Evolutionary conservation across 2,888 invertebrate genomes (phyloP).

Genomic region (Entomobrya multifasciata): DNA sequence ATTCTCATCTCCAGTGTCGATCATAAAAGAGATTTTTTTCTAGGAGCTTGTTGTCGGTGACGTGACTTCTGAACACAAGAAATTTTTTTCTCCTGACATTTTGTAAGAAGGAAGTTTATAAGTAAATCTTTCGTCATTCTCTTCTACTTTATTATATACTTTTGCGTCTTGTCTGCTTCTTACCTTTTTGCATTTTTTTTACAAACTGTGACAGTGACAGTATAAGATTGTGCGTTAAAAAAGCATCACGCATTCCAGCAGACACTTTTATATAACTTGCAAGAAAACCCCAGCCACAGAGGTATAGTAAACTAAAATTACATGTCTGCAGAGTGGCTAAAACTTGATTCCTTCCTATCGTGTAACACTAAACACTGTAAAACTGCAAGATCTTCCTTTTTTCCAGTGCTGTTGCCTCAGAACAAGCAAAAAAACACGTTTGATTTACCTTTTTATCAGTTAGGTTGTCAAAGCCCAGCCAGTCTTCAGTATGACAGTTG

Average conservation of each 20-base stretch:
- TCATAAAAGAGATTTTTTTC: slow-evolving; percentile 30
- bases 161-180: not conserved
- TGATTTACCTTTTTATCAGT: slow-evolving; percentile 36
- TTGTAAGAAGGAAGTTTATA: not conserved
- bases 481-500: not conserved
- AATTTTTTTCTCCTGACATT: not conserved
- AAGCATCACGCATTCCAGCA: not conserved
- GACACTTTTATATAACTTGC: not conserved
- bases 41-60: slow-evolving; percentile 12
- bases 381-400: slow-evolving; percentile 32
- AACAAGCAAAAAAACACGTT: slow-evolving; percentile 38
- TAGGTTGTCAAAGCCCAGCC: not conserved
- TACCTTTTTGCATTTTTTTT: not conserved
- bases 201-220: not conserved
- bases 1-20: slow-evolving; percentile 35
- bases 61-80: slow-evolving; percentile 47
- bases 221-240: not conserved
- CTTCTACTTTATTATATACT: too few relatives aligned
- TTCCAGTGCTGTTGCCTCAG: not conserved
- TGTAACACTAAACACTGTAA: not conserved
- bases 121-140: not conserved
- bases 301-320: too few relatives aligned
- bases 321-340: too few relatives aligned
- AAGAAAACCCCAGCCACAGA: not conserved
- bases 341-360: not conserved